These are phyloP conservation scores for Podargus strigoides DNA, from an alignment of 2,797 vertebrate genomes.

Conservation along the genomic window DNA sequence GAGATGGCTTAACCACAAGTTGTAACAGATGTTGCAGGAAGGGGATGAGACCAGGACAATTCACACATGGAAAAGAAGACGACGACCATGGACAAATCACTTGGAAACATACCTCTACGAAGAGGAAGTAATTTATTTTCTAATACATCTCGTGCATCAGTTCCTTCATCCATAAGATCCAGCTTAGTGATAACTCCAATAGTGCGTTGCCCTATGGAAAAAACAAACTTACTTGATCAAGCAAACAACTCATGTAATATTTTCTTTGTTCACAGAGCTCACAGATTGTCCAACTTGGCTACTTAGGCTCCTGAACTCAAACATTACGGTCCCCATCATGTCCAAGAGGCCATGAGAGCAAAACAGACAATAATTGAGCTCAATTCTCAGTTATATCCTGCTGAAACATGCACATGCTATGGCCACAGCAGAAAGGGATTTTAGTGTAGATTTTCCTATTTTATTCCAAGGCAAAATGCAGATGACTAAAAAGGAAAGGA, in stretches of 20 bases:
- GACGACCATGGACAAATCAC: background rate
- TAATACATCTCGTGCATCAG: conserved; percentile 85
- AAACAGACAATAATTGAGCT: background rate
- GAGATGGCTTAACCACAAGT: background rate
- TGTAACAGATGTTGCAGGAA: background rate
- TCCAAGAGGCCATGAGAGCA: background rate
- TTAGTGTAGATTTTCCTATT: background rate
- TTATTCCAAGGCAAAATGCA: background rate
- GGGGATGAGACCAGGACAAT: background rate
- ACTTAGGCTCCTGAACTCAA: background rate
- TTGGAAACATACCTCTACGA: conserved; percentile 76
- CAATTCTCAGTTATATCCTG: background rate
- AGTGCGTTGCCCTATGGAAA: conserved; percentile 77
- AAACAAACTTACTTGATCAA: background rate
- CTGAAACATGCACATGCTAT: background rate
- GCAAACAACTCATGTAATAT: background rate
- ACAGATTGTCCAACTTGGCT: background rate
- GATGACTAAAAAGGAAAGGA: background rate
- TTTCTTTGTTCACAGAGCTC: background rate
- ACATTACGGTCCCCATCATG: background rate
- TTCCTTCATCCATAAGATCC: conserved; percentile 90
- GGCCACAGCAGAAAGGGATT: background rate
- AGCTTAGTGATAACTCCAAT: conserved; percentile 90
- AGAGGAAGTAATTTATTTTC: conserved; percentile 88
- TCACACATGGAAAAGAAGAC: background rate